Evolutionary conservation across 2,888 invertebrate genomes (phyloP).

Genomic region (Incurvaria masculella): DNA sequence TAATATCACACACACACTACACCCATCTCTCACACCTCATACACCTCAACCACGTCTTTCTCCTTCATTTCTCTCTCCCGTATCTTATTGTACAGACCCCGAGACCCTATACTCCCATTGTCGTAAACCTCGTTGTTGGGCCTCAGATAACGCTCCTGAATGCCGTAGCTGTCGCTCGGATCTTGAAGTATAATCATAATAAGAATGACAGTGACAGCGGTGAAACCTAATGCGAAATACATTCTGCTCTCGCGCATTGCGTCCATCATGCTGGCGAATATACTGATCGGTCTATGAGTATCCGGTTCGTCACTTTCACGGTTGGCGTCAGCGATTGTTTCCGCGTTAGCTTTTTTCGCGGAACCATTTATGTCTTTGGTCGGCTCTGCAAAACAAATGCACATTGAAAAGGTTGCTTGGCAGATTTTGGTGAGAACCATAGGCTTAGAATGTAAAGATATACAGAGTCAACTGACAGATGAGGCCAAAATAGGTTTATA

Average conservation of each 20-base stretch:
- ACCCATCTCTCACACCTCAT: conserved; percentile 28
- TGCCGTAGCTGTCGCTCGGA: conserved; percentile 21
- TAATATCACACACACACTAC: conserved; percentile 11
- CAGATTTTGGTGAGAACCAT: too few relatives aligned
- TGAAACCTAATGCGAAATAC: conserved; percentile 31
- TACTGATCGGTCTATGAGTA: conserved; percentile 24
- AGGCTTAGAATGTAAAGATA: too few relatives aligned
- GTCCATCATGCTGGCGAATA: conserved; percentile 33
- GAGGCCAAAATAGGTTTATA: too few relatives aligned
- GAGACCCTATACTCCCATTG: conserved; percentile 15
- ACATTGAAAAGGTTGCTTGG: too few relatives aligned
- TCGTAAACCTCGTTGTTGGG: conserved; percentile 16
- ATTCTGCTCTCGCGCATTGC: conserved; percentile 26
- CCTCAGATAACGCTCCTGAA: conserved; percentile 16
- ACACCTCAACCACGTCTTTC: conserved; percentile 26
- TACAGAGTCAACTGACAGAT: too few relatives aligned
- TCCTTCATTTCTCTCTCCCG: conserved; percentile 23
- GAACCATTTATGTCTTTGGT: background rate
- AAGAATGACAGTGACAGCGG: conserved; percentile 20
- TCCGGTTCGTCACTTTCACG: conserved; percentile 29
- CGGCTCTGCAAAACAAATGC: background rate
- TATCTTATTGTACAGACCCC: conserved; percentile 29
- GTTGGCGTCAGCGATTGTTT: conserved; percentile 36
- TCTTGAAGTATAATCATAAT: conserved; percentile 19
- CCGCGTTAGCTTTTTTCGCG: conserved; percentile 21